Evolutionary conservation across 1,140 invertebrate genomes (phyloP), one percentile per base, ranked within the genome.

Genomic region (Trissolcus basalis): DNA sequence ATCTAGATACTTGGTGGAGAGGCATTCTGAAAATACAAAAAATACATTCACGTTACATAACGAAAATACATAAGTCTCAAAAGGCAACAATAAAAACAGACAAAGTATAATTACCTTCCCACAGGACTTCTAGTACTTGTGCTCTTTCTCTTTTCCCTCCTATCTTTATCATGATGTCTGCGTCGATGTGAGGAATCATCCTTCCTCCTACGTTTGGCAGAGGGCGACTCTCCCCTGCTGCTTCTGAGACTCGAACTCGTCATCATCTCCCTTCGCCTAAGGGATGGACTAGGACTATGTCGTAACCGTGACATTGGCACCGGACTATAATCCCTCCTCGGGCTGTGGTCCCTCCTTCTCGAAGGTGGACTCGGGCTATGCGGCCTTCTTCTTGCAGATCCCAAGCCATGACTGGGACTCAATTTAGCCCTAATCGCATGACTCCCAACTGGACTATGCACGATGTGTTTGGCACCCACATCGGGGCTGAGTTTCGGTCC

Each of bases 101-200:
- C 1, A 39, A 39, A 39, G 9, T 39, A 1, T 11, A 27, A 32
- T 11, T 70, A 86, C 84, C 85, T 83, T 35, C 79, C 72, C 4
- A 76, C 60, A 15, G 86, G 86, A 75, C 86, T 86, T 54, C 84
- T 81, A 8, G 77, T 80, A 36, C 80, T 75, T 27, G 80, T 80
- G 0, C 80, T 82, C 65, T 89, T 85, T 67, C 88, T 82, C 75
- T 88, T 85, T 53, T 86, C 82, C 54, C 87, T 78, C 74, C 90
- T 80, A 35, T 87, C 82, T 77, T 88, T 86, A 32, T 87, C 83
- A 32, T 86, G 84, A 70, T 85, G 84, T 11, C 87, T 84, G 35
- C 90, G 89, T 69, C 89, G 85, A 32, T 88, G 81, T n/a, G 85
- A 84, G 0, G 82, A 77, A 6, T 88, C 88, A 4, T 88, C 89